These are phyloP conservation scores for Nymphicus hollandicus DNA, from an alignment of 2,113 vertebrate genomes.

Conservation along the genomic window DNA sequence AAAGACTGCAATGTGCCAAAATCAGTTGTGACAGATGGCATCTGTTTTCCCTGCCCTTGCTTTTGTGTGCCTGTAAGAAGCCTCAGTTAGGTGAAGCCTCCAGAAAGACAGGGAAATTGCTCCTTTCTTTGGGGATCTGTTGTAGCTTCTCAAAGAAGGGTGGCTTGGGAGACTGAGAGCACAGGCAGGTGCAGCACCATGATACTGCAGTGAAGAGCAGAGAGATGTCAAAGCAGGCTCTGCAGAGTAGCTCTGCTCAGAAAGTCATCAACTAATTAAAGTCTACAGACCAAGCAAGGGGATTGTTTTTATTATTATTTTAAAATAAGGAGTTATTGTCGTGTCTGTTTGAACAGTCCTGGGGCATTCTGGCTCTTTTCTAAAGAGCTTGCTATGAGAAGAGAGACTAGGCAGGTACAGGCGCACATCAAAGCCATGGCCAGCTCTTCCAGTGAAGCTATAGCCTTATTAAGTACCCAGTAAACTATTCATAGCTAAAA, in stretches of 20 bases:
- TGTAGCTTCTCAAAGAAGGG: neutral
- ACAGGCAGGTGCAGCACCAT: neutral
- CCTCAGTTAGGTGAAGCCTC: neutral
- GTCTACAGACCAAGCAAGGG: neutral
- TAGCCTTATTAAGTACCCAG: neutral
- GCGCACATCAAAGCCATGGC: neutral
- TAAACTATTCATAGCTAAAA: neutral
- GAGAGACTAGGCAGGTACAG: fast-evolving
- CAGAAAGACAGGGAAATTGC: neutral
- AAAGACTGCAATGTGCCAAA: neutral
- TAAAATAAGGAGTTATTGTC: neutral
- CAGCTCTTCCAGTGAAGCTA: neutral
- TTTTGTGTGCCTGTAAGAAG: neutral
- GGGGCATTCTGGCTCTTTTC: neutral
- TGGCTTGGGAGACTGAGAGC: neutral
- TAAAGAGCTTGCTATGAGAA: neutral
- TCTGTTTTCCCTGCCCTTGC: conserved; percentile 1
- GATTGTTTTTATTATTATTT: neutral
- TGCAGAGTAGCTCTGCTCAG: neutral
- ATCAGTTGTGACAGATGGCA: conserved; percentile 9
- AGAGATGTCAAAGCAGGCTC: neutral
- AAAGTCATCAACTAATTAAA: neutral
- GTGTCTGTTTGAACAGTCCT: neutral
- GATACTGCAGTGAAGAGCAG: neutral
- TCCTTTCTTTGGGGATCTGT: neutral